Conservation (phyloP, 2,888 invertebrate genomes). For the Clivina fossor region DNA sequence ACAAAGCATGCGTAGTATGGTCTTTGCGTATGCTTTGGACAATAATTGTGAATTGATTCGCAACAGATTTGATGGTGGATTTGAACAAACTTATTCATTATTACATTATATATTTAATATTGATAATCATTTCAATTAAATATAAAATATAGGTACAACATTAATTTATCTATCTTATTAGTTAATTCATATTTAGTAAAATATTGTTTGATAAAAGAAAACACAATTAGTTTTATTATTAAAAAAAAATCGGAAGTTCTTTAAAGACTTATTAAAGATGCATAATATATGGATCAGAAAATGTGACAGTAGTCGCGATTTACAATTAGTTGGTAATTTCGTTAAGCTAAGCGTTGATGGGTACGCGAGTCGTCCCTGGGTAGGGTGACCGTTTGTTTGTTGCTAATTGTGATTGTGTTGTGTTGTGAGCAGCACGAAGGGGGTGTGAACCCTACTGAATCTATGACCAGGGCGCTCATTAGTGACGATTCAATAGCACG, state of each 20-base stretch:
- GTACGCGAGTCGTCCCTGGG: neutral
- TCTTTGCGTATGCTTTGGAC: too few relatives aligned
- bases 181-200: neutral
- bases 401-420: slow-evolving; percentile 56
- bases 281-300: slow-evolving; percentile 16
- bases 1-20: too few relatives aligned
- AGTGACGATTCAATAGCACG: slow-evolving; percentile 85
- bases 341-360: slow-evolving; percentile 1
- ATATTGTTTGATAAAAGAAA: neutral
- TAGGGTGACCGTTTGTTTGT: slow-evolving; percentile 19
- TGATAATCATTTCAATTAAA: too few relatives aligned
- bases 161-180: too few relatives aligned
- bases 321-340: neutral
- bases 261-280: neutral
- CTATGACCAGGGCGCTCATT: slow-evolving; percentile 93
- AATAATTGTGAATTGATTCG: too few relatives aligned
- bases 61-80: too few relatives aligned
- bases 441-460: slow-evolving; percentile 90
- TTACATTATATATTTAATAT: too few relatives aligned
- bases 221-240: neutral
- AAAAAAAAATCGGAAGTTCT: neutral
- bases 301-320: slow-evolving; percentile 1
- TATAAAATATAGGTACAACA: too few relatives aligned
- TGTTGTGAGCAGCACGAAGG: slow-evolving; percentile 84
- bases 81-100: too few relatives aligned